Evolutionary conservation across 2,888 invertebrate species (phyloP), one percentile per base, ranked within the genome.

Genomic region (Craniophora ligustri): DNA sequence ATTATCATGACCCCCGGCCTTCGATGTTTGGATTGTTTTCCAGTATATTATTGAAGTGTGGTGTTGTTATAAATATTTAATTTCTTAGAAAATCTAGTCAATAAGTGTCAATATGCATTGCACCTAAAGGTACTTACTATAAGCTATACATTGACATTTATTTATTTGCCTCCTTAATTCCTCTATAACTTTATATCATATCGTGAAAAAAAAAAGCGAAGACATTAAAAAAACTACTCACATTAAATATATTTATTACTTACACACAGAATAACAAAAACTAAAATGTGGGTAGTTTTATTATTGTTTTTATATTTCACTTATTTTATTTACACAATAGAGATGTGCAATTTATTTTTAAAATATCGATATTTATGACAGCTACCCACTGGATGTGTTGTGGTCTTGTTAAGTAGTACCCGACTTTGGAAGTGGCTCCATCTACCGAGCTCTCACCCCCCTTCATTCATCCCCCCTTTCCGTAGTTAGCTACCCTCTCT

Each of bases 341-440:
- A 23, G 8, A 23, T 26, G 26, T 26, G 10, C 26, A 26, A n/a
- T n/a, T 26, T 2, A n/a, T 26, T n/a, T 26, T n/a, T 26, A 4
- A 13, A 5, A 10, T 7, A 19, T 42, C 4, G 18, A 16, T 57
- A 61, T 75, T 69, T 77, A 70, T 74, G 54, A 71, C 74, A 72
- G 60, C 62, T 48, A 36, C 70, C 57, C 56, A 44, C 41, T n/a
- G 11, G 36, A 55, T 67, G 57, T 73, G 62, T 75, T 73, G 74
- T 79, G 69, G 61, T 67, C 62, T 53, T 60, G 64, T 71, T 59
- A 38, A 56, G 60, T 69, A 70, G 66, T 66, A 51, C 61, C 64
- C 55, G 53, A 48, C 48, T 45, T 72, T 47, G 64, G 57, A 60
- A 79, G 76, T 82, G 78, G 76, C 69, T 75, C 76, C 71, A 61